A percentile compares a stretch with the other conserved stretches of the same genome.
phyloP scores from a whole-genome alignment of 2,113 vertebrate genomes.

The Sprattus sprattus region DNA sequence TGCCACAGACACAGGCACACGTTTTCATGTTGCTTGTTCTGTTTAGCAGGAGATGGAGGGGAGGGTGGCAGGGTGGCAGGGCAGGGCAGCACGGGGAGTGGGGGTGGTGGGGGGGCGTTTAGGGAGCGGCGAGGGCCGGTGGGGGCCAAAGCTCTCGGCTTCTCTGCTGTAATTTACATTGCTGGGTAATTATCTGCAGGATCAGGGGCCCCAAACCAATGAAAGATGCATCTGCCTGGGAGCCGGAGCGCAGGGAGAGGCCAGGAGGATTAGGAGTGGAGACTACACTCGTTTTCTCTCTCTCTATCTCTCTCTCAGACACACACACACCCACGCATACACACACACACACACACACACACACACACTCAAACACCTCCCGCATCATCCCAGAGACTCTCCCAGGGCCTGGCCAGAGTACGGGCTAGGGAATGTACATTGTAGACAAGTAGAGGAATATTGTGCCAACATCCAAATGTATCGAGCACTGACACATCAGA shows the following conservation, averaged over 20 bases:
- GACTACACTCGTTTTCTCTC: neutral
- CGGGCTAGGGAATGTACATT: constrained; percentile 18
- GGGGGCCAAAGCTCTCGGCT: constrained; percentile 34
- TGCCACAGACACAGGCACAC: constrained; percentile 44
- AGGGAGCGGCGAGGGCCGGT: constrained; percentile 33
- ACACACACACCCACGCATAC: constrained; percentile 11
- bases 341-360: constrained; percentile 7
- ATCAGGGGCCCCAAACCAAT: constrained; percentile 56
- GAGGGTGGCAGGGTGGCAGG: constrained; percentile 21
- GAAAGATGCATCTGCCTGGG: constrained; percentile 58
- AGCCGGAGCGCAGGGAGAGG: constrained; percentile 41
- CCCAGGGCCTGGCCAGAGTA: constrained; percentile 9
- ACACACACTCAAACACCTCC: constrained; percentile 22
- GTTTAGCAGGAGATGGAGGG: constrained; percentile 36
- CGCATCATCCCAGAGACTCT: constrained; percentile 15
- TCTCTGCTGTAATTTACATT: constrained; percentile 66
- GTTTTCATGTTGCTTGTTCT: constrained; percentile 47
- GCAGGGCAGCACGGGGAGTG: neutral
- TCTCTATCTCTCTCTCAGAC: constrained; percentile 4
- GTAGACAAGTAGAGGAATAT: constrained; percentile 10
- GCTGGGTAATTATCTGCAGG: constrained; percentile 67
- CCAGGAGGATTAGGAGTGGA: constrained; percentile 38
- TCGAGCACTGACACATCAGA: constrained; percentile 35
- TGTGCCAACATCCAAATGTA: neutral
- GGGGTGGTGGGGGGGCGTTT: neutral